Evolutionary conservation across 2,888 invertebrate genomes (phyloP), one percentile per base, ranked within the genome.

Genomic region (Invenusta paracnida): DNA sequence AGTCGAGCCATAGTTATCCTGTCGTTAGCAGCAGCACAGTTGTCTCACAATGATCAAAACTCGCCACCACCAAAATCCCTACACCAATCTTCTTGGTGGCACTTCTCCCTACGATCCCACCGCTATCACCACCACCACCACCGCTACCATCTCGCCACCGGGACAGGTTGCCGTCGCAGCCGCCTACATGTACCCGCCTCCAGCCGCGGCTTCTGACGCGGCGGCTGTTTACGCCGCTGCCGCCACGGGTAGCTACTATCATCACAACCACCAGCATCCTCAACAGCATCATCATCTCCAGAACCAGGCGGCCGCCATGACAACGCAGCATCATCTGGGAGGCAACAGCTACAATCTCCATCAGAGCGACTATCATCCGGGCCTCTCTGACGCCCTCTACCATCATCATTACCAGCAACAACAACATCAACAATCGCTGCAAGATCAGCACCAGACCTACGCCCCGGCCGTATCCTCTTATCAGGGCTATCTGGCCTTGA

Each of bases 301-400:
- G n/a, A n/a, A n/a, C n/a, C n/a, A n/a, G n/a, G n/a, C n/a, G n/a
- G n/a, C n/a, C n/a, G n/a, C n/a, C n/a, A n/a, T n/a, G n/a, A n/a
- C n/a, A n/a, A 73, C 17, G 11, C 23, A 73, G 5, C 17, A 5
- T 23, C 5, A 5, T 25, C 73, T 23, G 11, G 2, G 2, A 2
- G 73, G 73, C 11, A 5, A 73, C 5, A 5, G 5, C 17, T 23
- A 73, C 73, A 13, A 2, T 2, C 73, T 73, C 5, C 73, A 5
- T 2, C 11, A 2, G 5, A 2, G 11, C 27, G 73, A 73, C 2
- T 73, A 73, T 73, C 73, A 73, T 23, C 73, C 73, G 27, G n/a
- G n/a, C n/a, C 73, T 73, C 73, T 73, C 73, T 2, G 73, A 73
- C 27, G 73, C 73, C 25, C 73, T 73, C 73, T 73, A 73, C 73